phyloP scores from a whole-genome alignment of 2,888 invertebrate species.

The Exephanes ischioxanthus region DNA sequence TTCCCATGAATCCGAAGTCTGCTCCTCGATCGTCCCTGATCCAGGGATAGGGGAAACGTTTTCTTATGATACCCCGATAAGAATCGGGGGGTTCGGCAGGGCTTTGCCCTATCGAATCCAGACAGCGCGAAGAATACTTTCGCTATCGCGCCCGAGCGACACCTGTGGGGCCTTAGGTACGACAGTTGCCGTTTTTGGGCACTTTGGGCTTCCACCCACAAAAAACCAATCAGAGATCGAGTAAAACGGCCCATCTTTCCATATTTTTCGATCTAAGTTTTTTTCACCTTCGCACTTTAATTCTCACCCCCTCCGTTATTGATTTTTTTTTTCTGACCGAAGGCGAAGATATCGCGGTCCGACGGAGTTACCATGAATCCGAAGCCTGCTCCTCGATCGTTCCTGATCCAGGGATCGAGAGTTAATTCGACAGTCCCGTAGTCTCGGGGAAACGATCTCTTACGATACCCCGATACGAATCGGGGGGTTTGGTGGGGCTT shows the following conservation, averaged over 20 bases:
- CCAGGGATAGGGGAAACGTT: constrained; percentile 36
- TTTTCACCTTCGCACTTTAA: neutral
- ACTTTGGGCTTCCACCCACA: neutral
- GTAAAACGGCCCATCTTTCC: neutral
- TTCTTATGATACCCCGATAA: constrained; percentile 57
- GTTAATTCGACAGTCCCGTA: constrained; percentile 42
- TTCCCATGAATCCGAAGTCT: constrained; percentile 5
- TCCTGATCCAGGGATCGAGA: constrained; percentile 44
- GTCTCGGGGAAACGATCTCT: constrained; percentile 24
- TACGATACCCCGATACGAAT: constrained; percentile 62
- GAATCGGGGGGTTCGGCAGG: constrained; percentile 38
- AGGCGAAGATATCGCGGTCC: neutral
- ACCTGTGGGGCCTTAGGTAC: neutral
- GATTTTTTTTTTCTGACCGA: neutral
- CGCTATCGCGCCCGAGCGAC: constrained; percentile 72
- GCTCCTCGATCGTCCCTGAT: constrained; percentile 37
- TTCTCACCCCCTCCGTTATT: neutral
- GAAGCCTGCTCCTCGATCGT: constrained; percentile 27
- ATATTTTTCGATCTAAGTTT: neutral
- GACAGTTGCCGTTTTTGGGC: no score
- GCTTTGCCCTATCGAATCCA: constrained; percentile 55
- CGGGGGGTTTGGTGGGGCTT: constrained; percentile 47
- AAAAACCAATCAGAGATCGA: neutral
- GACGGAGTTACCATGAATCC: constrained; percentile 12
- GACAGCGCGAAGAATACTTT: constrained; percentile 72